Evolutionary conservation across 2,113 vertebrate species (phyloP).

Genomic region (Alligator mississippiensis): DNA sequence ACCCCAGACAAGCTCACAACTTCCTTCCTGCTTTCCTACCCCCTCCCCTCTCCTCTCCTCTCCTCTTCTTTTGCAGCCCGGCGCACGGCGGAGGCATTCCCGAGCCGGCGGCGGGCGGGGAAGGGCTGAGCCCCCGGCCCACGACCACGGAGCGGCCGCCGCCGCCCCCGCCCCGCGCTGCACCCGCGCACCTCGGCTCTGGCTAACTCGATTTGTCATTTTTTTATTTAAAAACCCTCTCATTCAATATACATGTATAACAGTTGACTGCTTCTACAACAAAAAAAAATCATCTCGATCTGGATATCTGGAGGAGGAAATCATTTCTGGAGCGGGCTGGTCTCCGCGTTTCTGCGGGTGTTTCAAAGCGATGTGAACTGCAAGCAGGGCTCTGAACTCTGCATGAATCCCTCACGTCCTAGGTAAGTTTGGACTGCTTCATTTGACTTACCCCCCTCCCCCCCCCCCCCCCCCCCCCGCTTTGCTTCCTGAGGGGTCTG

Average conservation of each 20-base stretch:
- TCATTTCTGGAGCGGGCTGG: not conserved
- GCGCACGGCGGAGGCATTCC: constrained; percentile 62
- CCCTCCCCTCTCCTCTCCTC: constrained; percentile 47
- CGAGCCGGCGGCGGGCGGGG: not conserved
- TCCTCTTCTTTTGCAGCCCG: constrained; percentile 40
- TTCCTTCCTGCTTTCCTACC: constrained; percentile 84
- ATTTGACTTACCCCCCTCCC: too few species aligned
- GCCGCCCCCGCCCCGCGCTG: not conserved
- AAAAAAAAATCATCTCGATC: not conserved
- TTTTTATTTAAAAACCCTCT: too few species aligned
- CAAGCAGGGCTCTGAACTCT: not conserved
- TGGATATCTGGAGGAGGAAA: not conserved
- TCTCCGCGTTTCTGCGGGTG: not conserved
- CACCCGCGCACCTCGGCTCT: not conserved
- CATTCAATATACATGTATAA: too few species aligned
- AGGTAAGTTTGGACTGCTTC: constrained; percentile 59
- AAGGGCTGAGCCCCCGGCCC: not conserved
- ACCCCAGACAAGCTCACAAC: constrained; percentile 82
- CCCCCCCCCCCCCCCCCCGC: not conserved
- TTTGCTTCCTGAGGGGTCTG: not conserved
- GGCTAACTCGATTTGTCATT: not conserved
- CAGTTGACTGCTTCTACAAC: not conserved
- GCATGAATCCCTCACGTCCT: not conserved
- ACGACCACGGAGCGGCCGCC: not conserved
- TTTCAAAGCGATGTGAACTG: not conserved